These are phyloP conservation scores for Uria aalge DNA, from an alignment of 2,113 vertebrate species.

Conservation along the genomic window DNA sequence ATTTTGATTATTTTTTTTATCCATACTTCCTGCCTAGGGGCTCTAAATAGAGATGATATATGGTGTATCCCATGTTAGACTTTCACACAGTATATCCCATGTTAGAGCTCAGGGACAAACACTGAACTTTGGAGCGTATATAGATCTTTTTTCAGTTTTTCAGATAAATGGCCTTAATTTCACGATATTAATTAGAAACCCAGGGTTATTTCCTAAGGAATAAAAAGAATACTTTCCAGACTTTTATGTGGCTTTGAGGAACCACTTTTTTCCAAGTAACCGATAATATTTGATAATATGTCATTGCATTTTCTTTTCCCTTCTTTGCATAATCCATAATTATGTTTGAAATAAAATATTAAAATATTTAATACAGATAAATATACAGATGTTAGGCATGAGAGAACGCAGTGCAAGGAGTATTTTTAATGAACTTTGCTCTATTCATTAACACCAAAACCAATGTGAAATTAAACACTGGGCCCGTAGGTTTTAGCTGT, in stretches of 20 bases:
- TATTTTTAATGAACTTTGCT: not conserved
- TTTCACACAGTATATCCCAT: conserved; percentile 24
- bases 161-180: conserved; percentile 71
- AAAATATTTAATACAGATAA: not conserved
- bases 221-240: conserved; percentile 61
- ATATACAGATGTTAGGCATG: not conserved
- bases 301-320: not conserved
- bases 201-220: conserved; percentile 69
- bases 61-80: conserved; percentile 40
- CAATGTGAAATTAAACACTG: not conserved
- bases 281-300: not conserved
- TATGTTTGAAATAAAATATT: not conserved
- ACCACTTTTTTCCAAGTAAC: conserved; percentile 15
- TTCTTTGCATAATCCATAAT: not conserved
- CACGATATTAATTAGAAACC: conserved; percentile 58
- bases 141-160: conserved; percentile 57
- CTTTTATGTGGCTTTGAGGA: conserved; percentile 36
- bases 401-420: not conserved
- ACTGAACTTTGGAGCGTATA: conserved; percentile 62
- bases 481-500: not conserved
- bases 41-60: conserved; percentile 68
- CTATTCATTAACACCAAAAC: not conserved
- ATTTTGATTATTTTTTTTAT: conserved; percentile 72
- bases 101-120: conserved; percentile 68
- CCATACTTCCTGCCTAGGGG: conserved; percentile 71